Evolutionary conservation across 64 coral and sea anemone species (phyloP).

Genomic region (Montipora cactus): DNA sequence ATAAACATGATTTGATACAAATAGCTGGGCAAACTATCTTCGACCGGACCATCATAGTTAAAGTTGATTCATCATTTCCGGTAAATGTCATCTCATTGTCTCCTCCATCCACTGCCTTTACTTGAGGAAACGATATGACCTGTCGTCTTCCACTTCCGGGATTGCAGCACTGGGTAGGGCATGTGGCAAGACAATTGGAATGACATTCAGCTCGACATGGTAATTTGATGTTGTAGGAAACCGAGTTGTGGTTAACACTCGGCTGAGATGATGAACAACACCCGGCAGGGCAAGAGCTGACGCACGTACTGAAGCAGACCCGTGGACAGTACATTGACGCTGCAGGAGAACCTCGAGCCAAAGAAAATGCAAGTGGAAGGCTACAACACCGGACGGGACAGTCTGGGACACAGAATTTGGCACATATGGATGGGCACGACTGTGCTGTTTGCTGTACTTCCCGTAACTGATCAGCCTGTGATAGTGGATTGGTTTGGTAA

Average conservation of each 20-base stretch:
- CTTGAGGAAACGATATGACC: slow-evolving; percentile 6
- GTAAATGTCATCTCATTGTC: background rate
- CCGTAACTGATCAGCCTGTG: background rate
- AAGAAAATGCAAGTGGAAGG: background rate
- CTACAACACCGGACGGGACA: slow-evolving; percentile 63
- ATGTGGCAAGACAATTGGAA: slow-evolving; percentile 8
- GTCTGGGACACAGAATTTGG: slow-evolving; percentile 48
- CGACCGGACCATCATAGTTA: background rate
- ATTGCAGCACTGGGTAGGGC: slow-evolving; percentile 23
- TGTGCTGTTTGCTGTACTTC: background rate
- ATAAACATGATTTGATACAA: slow-evolving; percentile 49
- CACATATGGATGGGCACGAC: slow-evolving; percentile 52
- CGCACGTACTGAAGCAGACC: slow-evolving; percentile 37
- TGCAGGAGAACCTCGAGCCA: slow-evolving; percentile 17
- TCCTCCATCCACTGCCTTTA: slow-evolving; percentile 28
- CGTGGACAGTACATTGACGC: slow-evolving; percentile 41
- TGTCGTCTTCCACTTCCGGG: too few relatives aligned
- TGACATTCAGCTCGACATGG: slow-evolving; percentile 49
- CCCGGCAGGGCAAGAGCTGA: slow-evolving; percentile 46
- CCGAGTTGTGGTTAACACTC: background rate
- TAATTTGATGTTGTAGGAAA: background rate
- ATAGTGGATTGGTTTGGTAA: background rate
- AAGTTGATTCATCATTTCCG: background rate
- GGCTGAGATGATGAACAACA: slow-evolving; percentile 19
- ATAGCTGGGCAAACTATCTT: slow-evolving; percentile 47